phyloP scores from a whole-genome alignment of 1,140 invertebrate genomes.

The Drusus annulatus region DNA sequence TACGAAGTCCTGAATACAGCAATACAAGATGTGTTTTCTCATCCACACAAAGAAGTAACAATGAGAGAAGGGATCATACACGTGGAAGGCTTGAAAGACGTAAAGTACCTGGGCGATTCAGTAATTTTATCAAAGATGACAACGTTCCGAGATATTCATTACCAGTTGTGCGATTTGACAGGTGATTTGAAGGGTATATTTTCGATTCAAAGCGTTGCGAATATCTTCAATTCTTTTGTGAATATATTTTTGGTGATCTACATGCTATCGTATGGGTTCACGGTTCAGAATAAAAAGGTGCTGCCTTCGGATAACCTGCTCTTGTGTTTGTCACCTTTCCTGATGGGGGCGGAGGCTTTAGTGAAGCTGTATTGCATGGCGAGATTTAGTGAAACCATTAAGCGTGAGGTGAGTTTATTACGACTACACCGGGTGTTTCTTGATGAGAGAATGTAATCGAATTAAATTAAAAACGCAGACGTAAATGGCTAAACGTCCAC shows the following conservation, averaged over 20 bases:
- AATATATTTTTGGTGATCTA: neutral
- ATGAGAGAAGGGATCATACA: neutral
- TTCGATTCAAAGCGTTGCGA: neutral
- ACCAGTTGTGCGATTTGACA: conserved; percentile 24
- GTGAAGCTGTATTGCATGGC: conserved; percentile 17
- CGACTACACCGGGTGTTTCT: too few relatives aligned
- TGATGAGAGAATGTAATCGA: too few relatives aligned
- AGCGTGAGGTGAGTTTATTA: conserved; percentile 17
- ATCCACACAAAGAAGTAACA: neutral
- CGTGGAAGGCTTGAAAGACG: neutral
- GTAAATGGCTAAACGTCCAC: too few relatives aligned
- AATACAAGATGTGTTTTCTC: neutral
- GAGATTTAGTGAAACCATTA: conserved; percentile 7
- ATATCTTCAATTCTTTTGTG: conserved; percentile 4
- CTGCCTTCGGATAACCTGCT: neutral
- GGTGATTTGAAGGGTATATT: conserved; percentile 10
- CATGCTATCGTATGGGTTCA: neutral
- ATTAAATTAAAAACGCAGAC: too few relatives aligned
- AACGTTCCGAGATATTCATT: neutral
- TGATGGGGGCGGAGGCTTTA: neutral
- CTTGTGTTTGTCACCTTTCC: neutral
- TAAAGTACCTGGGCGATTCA: neutral
- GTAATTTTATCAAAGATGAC: neutral
- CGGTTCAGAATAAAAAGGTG: neutral
- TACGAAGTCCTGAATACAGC: neutral